Evolutionary conservation across 2,113 vertebrate species (phyloP), one percentile per base, ranked within the genome.

Genomic region (Gallinago undulata): DNA sequence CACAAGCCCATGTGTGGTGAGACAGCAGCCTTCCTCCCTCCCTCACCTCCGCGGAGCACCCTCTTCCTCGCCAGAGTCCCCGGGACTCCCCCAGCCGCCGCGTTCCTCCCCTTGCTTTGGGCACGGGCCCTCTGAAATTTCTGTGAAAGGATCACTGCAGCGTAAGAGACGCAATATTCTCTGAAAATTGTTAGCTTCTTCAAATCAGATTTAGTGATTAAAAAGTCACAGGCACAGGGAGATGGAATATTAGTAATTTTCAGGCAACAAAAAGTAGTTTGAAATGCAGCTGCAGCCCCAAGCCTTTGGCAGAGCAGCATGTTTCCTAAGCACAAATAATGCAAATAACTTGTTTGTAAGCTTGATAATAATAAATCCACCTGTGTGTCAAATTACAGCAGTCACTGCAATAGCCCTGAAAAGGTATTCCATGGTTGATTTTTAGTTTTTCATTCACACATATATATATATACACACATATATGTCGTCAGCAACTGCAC

Each of bases 1-100:
- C 85, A 88, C 90, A 18, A 56, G 50, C 84, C 74, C 92, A 31
- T 83, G 92, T 93, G 90, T 79, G 90, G 59, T 73, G 90, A 90
- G 68, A 6, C 56, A 55, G 64, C 69, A 81, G 89, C 94, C 67
- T 56, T 13, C 75, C 39, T 55, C 48, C n/a, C 45, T 30, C 37
- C 21, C 35, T 60, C 76, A 50, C 60, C 84, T 33, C 67, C 15
- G 7, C 66, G 11, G 74, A 68, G 75, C 80, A 35, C 7, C 73
- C 67, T 66, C 90, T 56, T 48, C 89, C 73, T 86, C 73, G 0
- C 55, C 2, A 7, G 22, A 6, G 70, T 50, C 64, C 64, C 21
- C 23, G 59, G 68, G 19, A 45, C 55, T 17, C 3, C 57, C 10
- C 4, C 21, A 23, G 6, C n/a, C 37, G 13, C 4, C 19, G 9